Conservation (phyloP, 2,113 vertebrate species). For the Jaculus jaculus region DNA sequence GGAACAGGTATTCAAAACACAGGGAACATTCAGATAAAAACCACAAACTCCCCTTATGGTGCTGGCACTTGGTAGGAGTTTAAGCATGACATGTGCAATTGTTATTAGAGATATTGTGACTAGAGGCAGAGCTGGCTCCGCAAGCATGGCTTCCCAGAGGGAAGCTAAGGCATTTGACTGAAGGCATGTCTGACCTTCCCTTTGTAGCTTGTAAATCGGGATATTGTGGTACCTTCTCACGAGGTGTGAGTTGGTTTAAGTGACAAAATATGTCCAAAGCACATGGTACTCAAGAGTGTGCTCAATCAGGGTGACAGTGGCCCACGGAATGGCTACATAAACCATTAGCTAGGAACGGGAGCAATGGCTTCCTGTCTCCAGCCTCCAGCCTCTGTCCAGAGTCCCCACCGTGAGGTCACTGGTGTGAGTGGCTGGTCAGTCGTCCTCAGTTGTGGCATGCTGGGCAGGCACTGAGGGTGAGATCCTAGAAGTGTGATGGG, state of each 20-base stretch:
- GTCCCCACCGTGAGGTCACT: too few species aligned
- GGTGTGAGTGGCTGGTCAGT: neutral
- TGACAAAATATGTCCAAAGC: neutral
- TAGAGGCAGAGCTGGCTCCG: too few species aligned
- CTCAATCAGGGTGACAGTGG: neutral
- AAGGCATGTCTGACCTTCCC: neutral
- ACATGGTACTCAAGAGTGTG: rapidly evolving
- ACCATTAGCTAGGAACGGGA: neutral
- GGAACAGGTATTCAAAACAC: neutral
- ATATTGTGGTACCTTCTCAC: neutral
- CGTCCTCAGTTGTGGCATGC: neutral
- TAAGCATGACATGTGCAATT: too few species aligned
- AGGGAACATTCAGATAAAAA: neutral
- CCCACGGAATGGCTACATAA: neutral
- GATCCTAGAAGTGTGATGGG: too few species aligned
- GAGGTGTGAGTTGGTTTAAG: neutral
- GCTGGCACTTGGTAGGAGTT: neutral
- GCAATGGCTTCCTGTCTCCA: neutral
- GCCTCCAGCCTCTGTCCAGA: neutral
- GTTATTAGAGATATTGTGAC: too few species aligned
- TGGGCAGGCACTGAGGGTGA: too few species aligned
- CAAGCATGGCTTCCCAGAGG: neutral
- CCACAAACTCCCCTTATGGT: neutral
- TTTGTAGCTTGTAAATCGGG: neutral
- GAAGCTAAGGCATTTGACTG: neutral